Conservation (phyloP, 1,140 invertebrate genomes). For the Brachionus rubens region DNA sequence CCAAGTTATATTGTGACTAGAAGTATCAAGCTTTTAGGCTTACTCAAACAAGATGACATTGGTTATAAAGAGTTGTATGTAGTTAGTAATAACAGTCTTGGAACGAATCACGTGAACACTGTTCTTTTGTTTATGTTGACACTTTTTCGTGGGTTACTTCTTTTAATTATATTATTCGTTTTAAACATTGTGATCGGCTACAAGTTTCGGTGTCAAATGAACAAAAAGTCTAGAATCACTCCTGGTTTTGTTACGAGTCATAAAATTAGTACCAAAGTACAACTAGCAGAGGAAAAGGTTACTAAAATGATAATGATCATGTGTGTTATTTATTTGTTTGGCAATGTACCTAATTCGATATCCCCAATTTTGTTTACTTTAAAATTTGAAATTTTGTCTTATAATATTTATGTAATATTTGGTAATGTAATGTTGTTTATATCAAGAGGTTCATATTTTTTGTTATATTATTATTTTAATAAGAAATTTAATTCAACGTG, state of each 20-base stretch:
- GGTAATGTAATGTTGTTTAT: not conserved
- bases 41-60: too few relatives aligned
- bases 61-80: too few relatives aligned
- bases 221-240: not conserved
- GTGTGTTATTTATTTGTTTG: not conserved
- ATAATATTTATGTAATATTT: not conserved
- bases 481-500: not conserved
- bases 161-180: too few relatives aligned
- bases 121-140: too few relatives aligned
- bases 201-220: not conserved
- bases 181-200: too few relatives aligned
- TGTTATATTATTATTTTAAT: not conserved
- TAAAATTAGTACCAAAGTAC: not conserved
- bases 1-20: too few relatives aligned
- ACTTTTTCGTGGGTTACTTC: too few relatives aligned
- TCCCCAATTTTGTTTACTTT: conserved; percentile 7
- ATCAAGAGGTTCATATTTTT: not conserved
- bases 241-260: not conserved
- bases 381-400: not conserved
- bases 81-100: too few relatives aligned
- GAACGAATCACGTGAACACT: too few relatives aligned
- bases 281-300: not conserved
- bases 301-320: not conserved
- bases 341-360: conserved; percentile 11
- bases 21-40: too few relatives aligned